A percentile compares a stretch with the other conserved stretches of the same genome.
Evolutionary conservation across 1,140 invertebrate genomes (phyloP).

Genomic region (Bathynomus jamesi): DNA sequence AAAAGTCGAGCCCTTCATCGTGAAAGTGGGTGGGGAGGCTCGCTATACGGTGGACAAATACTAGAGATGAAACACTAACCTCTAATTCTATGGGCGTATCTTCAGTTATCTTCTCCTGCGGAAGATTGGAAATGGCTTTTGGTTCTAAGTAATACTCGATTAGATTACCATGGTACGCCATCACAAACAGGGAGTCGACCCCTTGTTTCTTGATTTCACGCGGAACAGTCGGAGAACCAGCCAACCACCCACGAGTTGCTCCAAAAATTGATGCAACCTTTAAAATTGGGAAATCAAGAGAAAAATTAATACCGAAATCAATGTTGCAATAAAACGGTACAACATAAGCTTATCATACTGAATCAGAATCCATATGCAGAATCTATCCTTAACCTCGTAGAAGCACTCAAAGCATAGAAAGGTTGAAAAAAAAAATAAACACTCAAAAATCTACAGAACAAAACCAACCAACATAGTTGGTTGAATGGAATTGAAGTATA

Average conservation of each 20-base stretch:
- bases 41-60: too few relatives aligned
- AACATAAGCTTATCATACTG: too few relatives aligned
- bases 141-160: slow-evolving; percentile 87
- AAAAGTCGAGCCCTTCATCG: too few relatives aligned
- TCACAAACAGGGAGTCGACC: slow-evolving; percentile 76
- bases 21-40: too few relatives aligned
- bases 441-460: neutral
- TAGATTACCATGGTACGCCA: slow-evolving; percentile 77
- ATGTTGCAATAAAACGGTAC: too few relatives aligned
- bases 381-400: too few relatives aligned
- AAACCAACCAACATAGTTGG: too few relatives aligned
- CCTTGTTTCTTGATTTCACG: slow-evolving; percentile 46
- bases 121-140: slow-evolving; percentile 59
- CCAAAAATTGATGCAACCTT: slow-evolving; percentile 67
- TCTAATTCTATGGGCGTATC: slow-evolving; percentile 70
- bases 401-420: neutral
- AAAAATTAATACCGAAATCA: neutral
- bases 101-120: slow-evolving; percentile 82
- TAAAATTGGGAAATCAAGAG: neutral
- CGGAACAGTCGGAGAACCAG: slow-evolving; percentile 44
- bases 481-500: too few relatives aligned
- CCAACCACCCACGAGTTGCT: slow-evolving; percentile 61
- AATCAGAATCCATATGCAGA: too few relatives aligned
- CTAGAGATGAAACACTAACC: slow-evolving; percentile 10
- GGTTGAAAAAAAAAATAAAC: neutral